Evolutionary conservation across 2,797 vertebrate genomes (phyloP), one percentile per base, ranked within the genome.

Genomic region (Gila robusta): DNA sequence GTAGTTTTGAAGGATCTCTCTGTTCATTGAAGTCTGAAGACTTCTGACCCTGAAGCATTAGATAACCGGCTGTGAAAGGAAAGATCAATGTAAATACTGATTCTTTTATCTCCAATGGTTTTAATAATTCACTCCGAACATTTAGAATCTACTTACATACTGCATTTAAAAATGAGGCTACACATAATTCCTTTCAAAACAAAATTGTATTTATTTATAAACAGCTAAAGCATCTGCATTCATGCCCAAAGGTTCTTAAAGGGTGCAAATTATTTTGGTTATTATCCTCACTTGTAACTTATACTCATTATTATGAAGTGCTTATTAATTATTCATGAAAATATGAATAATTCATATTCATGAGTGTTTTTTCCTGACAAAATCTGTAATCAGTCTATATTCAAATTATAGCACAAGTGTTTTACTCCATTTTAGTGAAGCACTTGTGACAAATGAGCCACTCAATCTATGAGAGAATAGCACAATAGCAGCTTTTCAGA

Each of bases 401-500:
- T 28, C 19, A 73, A 47, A 47, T 66, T 2, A 64, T 62, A n/a
- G 41, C 28, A 83, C 64, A 81, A 37, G 32, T 49, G 81, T 77
- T 84, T 76, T 64, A 64, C 28, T 83, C 8, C 5, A 26, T 66
- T 83, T 77, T 52, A 77, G 16, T 28, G 59, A n/a, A 35, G 32
- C 32, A n/a, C 72, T 83, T 66, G 71, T 83, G 28, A 76, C 62
- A 49, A 49, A 76, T 39, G 32, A 77, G 28, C 39, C 59, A 44
- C 81, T 74, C 71, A 19, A 1, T 83, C 8, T 11, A 47, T 32
- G 19, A 83, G 59, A 66, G 28, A 64, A 76, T 1, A 64, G 39
- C 56, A 76, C 71, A 83, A n/a, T 41, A 23, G 26, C 41, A 84
- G 62, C 10, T 72, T 88, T 92, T 80, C 85, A 89, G 74, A 91